These are phyloP conservation scores for Peribatodes rhomboidaria DNA, from an alignment of 2,888 invertebrate genomes.

Conservation along the genomic window DNA sequence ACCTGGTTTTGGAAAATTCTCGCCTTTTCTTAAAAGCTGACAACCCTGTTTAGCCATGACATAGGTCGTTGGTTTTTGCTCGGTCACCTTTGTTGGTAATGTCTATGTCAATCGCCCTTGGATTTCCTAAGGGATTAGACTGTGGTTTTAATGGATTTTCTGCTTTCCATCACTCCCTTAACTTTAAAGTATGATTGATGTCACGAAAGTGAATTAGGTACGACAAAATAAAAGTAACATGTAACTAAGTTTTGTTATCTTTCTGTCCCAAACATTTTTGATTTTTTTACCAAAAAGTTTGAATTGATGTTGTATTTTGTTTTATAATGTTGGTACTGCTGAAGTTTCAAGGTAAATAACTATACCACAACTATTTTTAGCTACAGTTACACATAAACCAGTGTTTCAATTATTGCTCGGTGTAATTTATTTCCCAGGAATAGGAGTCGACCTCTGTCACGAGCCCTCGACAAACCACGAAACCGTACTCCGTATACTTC, in stretches of 20 bases:
- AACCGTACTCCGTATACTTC: constrained; percentile 42
- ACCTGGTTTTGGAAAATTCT: constrained; percentile 19
- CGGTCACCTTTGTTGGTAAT: constrained; percentile 5
- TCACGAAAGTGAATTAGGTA: no score
- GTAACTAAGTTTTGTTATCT: no score
- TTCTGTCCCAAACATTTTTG: no score
- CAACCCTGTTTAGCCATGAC: constrained; percentile 30
- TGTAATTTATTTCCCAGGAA: constrained; percentile 20
- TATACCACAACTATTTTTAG: neutral
- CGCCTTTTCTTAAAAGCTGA: constrained; percentile 26
- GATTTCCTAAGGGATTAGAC: neutral
- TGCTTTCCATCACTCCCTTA: no score
- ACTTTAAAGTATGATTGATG: no score
- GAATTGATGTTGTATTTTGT: no score
- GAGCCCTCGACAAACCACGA: constrained; percentile 10
- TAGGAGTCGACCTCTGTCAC: constrained; percentile 18
- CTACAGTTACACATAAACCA: neutral
- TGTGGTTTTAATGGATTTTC: neutral
- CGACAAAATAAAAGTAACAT: no score
- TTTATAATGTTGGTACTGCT: no score
- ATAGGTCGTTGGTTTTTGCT: constrained; percentile 27
- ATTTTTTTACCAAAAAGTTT: no score
- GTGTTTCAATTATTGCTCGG: constrained; percentile 10
- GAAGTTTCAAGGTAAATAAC: no score
- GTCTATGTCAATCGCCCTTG: no score